Conservation (phyloP, 2,888 invertebrate genomes). For the Apomyelois bistriatella region DNA sequence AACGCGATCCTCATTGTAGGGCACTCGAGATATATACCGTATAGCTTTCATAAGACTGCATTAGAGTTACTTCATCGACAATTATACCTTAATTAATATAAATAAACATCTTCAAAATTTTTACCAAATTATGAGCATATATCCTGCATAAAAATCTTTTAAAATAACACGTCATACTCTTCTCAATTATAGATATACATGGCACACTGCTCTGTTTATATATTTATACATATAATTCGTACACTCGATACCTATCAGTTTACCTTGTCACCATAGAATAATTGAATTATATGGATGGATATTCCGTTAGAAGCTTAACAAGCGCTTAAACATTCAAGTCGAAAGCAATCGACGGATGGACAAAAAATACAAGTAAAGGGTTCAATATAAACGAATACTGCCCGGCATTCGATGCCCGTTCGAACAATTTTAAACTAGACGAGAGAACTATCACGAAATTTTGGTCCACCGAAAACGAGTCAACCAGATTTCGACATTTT, state of each 20-base stretch:
- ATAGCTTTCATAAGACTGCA: slow-evolving; percentile 58
- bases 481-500: slow-evolving; percentile 49
- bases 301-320: slow-evolving; percentile 71
- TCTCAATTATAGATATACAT: slow-evolving; percentile 72
- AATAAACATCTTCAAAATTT: slow-evolving; percentile 76
- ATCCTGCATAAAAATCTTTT: slow-evolving; percentile 74
- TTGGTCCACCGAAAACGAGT: slow-evolving; percentile 62
- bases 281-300: slow-evolving; percentile 79
- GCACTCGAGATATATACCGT: slow-evolving; percentile 34
- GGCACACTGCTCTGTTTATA: slow-evolving; percentile 74
- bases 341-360: slow-evolving; percentile 51
- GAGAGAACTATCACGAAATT: slow-evolving; percentile 56
- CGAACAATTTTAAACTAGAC: slow-evolving; percentile 39
- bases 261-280: slow-evolving; percentile 79
- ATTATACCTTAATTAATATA: slow-evolving; percentile 67
- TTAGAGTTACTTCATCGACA: slow-evolving; percentile 51
- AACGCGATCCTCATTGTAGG: slow-evolving; percentile 17
- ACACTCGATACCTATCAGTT: slow-evolving; percentile 68
- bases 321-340: slow-evolving; percentile 56
- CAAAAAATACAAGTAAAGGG: slow-evolving; percentile 30
- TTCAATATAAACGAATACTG: slow-evolving; percentile 37
- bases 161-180: slow-evolving; percentile 69
- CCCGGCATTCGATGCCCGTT: slow-evolving; percentile 57
- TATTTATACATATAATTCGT: slow-evolving; percentile 60
- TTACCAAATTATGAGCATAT: slow-evolving; percentile 78